These are phyloP conservation scores for Morone saxatilis DNA, from an alignment of 2,113 vertebrate genomes.

Conservation along the genomic window DNA sequence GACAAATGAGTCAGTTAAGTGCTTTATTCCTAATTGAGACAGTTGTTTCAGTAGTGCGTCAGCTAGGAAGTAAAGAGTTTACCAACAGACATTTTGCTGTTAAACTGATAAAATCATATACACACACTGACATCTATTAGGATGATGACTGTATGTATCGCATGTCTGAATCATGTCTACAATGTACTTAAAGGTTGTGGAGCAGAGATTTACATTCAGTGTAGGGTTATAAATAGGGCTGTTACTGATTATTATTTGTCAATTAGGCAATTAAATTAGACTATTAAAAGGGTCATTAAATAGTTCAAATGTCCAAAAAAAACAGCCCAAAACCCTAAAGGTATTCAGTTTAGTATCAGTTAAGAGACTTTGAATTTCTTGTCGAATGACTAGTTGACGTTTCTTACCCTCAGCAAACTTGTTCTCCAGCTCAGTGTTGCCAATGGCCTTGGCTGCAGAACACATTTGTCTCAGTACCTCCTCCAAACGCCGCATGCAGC, in stretches of 20 bases:
- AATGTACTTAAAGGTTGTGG: background rate
- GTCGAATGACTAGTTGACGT: background rate
- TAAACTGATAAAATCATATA: background rate
- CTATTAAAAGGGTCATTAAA: too few relatives aligned
- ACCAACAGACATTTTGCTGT: background rate
- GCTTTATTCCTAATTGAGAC: background rate
- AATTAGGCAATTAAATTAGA: too few relatives aligned
- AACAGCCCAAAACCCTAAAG: too few relatives aligned
- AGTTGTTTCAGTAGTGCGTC: background rate
- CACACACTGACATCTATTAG: background rate
- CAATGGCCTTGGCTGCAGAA: conserved; percentile 97
- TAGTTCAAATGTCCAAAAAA: too few relatives aligned
- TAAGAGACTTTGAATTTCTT: background rate
- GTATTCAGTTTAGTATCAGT: too few relatives aligned
- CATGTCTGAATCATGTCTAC: background rate
- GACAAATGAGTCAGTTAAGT: background rate
- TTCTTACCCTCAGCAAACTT: conserved; percentile 95
- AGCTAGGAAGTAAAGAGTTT: background rate
- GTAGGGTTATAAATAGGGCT: too few relatives aligned
- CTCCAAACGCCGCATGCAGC: conserved; percentile 96
- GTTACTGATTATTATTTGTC: too few relatives aligned
- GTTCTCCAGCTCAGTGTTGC: conserved; percentile 98
- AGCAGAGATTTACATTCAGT: background rate
- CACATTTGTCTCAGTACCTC: conserved; percentile 98
- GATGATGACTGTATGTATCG: background rate